Base-by-base conservation (phyloP, 2,888 invertebrate species). In the Gonocerus acuteangulatus region DNA sequence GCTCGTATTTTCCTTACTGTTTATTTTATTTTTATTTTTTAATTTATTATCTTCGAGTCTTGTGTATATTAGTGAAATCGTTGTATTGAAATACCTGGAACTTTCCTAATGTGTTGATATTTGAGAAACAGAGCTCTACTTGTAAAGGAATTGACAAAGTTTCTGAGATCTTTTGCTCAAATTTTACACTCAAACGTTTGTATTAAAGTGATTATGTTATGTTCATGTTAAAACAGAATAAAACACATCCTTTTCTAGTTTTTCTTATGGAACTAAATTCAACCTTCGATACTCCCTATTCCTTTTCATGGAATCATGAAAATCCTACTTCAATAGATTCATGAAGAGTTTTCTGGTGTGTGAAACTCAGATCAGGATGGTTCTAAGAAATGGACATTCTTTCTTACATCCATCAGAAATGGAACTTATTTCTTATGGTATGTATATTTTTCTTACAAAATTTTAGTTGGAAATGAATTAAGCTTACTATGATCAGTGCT, bases 41-140 rank as follows among this genome's bases (percentile, higher is more conserved):
- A n/a, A 54, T 54, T 54, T 54, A 42, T 39, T 42, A 42, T 42
- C 54, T 54, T 21, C 23, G 34, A 54, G 23, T 54, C 36, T 54
- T 21, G 54, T 54, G 54, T 54, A 54, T 54, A 54, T 54, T 54
- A 18, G 15, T 15, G 18, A 16, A 51, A 54, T 21, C n/a, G 39
- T 42, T 54, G 22, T 36, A 36, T 39, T 51, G 42, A 39, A 15
- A 42, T 54, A 16, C 36, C 16, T n/a, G 19, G 22, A 54, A 39
- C 36, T 42, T 21, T 22, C 19, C 18, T 19, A 6, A 39, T 34
- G 54, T 34, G 54, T 42, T 42, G 39, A 15, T 34, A 16, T 15
- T 54, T 54, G 54, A 39, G 36, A 42, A 54, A 54, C 15, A 15
- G 42, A 42, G 15, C 39, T 42, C 39, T 11, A 21, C 9, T 19